Conservation (phyloP, 1,140 invertebrate species). For the Thereuonema tuberculata region DNA sequence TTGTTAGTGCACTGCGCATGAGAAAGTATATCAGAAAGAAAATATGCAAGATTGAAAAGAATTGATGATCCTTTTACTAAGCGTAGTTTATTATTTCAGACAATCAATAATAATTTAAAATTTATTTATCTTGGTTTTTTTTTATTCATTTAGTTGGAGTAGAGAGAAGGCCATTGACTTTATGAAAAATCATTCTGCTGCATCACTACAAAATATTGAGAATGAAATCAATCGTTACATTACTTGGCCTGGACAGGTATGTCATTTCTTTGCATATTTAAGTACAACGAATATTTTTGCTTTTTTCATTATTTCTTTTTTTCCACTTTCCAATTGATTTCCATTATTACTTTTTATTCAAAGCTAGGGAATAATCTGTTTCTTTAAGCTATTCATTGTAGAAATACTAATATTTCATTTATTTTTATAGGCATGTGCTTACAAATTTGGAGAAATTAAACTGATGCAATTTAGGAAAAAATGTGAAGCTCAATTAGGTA, state of each 20-base stretch:
- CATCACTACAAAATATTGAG: constrained; percentile 19
- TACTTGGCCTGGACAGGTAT: constrained; percentile 33
- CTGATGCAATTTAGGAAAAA: constrained; percentile 28
- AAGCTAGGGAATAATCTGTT: not conserved
- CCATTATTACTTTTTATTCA: not conserved
- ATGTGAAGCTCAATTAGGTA: constrained; percentile 28
- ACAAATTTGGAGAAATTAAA: constrained; percentile 37
- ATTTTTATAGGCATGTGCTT: constrained; percentile 30
- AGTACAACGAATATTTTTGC: not conserved
- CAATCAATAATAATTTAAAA: too few relatives aligned
- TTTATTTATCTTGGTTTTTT: not conserved
- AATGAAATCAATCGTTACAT: constrained; percentile 36
- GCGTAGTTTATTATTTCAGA: not conserved
- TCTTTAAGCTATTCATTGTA: not conserved
- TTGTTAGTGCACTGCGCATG: not conserved
- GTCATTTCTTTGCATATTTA: not conserved
- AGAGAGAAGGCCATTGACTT: constrained; percentile 32
- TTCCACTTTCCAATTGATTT: too few relatives aligned
- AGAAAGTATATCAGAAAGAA: not conserved
- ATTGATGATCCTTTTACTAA: not conserved
- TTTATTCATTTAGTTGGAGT: constrained; percentile 24
- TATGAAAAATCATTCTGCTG: constrained; percentile 29
- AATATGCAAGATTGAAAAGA: not conserved
- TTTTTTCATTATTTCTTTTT: not conserved
- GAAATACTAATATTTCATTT: constrained; percentile 12